Evolutionary conservation across 2,888 invertebrate genomes (phyloP).

Genomic region (Seira sanloemensis): DNA sequence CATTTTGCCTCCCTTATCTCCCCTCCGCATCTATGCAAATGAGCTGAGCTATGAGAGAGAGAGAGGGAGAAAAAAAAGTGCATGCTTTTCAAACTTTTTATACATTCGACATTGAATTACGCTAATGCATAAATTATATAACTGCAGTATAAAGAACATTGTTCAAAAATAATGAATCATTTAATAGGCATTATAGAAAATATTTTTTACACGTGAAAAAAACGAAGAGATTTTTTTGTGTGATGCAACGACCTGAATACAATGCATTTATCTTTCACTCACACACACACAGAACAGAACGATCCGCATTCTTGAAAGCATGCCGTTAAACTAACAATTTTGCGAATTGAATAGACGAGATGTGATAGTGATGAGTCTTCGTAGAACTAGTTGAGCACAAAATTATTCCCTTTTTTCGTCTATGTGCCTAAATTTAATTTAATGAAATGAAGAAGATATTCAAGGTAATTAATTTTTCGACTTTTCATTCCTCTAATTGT

Average conservation of each 20-base stretch:
- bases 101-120: neutral
- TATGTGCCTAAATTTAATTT: neutral
- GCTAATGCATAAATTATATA: slow-evolving; percentile 9
- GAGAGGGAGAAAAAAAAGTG: slow-evolving; percentile 16
- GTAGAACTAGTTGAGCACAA: neutral
- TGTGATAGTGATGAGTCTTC: neutral
- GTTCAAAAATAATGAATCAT: neutral
- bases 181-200: neutral
- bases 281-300: neutral
- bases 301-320: neutral
- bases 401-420: no score
- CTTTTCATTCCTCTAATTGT: neutral
- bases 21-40: slow-evolving; percentile 2
- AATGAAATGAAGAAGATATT: neutral
- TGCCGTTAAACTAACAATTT: neutral
- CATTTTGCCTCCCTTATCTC: neutral
- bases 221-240: slow-evolving; percentile 5
- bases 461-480: slow-evolving; percentile 17
- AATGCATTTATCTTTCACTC: slow-evolving; percentile 15
- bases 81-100: no score
- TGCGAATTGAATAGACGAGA: neutral
- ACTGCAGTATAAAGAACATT: neutral
- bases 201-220: neutral
- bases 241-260: slow-evolving; percentile 35
- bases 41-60: no score